Conservation (phyloP, 1,140 invertebrate species). For the Antheraea mylitta region DNA sequence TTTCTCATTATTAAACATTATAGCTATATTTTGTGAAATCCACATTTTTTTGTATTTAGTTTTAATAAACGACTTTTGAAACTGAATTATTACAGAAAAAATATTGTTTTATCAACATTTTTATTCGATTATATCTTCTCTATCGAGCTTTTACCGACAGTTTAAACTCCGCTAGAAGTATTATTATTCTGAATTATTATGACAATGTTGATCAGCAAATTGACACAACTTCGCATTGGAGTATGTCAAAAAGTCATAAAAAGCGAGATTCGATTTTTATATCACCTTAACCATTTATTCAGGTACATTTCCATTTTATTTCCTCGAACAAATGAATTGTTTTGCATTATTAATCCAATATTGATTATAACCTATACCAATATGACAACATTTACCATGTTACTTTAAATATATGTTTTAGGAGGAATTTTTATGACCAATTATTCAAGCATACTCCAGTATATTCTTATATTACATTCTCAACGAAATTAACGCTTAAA, state of each 20-base stretch:
- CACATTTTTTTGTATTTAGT: too few species aligned
- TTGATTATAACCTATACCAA: background rate
- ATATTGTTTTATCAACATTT: too few species aligned
- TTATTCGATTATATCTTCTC: too few species aligned
- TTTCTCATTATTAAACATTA: too few species aligned
- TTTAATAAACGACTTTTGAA: too few species aligned
- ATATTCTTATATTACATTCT: background rate
- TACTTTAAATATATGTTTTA: background rate
- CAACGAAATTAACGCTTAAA: too few species aligned
- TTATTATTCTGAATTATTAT: too few species aligned
- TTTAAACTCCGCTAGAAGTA: too few species aligned
- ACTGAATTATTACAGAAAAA: too few species aligned
- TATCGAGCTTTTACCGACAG: too few species aligned
- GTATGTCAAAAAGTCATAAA: background rate
- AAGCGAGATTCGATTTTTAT: background rate
- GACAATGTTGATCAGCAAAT: background rate
- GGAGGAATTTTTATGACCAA: background rate
- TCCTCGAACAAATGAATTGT: background rate
- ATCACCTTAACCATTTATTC: background rate
- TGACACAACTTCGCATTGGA: background rate
- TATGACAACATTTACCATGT: background rate
- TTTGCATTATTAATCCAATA: background rate
- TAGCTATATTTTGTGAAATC: too few species aligned
- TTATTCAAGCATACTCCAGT: background rate
- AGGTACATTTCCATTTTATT: background rate